Evolutionary conservation across 2,888 invertebrate species (phyloP).

Genomic region (Diarsia rubi): DNA sequence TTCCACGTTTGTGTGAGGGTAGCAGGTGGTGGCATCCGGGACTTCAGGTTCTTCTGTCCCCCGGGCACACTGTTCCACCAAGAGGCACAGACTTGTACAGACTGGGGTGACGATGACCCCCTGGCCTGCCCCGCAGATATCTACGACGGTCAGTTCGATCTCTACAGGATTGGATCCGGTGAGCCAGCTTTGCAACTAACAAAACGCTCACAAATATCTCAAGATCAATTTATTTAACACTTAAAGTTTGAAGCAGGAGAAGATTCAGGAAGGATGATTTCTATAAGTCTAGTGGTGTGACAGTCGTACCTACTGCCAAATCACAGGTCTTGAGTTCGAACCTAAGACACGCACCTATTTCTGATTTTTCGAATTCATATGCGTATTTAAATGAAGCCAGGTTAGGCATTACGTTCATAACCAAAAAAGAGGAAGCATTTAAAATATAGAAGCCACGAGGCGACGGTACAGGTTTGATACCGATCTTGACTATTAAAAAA

Average conservation of each 20-base stretch:
- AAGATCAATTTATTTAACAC: neutral
- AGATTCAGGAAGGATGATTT: neutral
- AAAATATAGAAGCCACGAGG: neutral
- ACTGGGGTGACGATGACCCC: constrained; percentile 94
- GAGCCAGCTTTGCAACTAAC: constrained; percentile 89
- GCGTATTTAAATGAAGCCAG: too few relatives aligned
- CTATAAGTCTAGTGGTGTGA: neutral
- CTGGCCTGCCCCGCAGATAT: constrained; percentile 96
- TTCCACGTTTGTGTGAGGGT: constrained; percentile 97
- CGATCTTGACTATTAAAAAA: neutral
- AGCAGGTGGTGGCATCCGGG: constrained; percentile 94
- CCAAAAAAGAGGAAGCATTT: too few relatives aligned
- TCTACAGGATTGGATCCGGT: constrained; percentile 95
- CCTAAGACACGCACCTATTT: too few relatives aligned
- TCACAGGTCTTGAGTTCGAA: too few relatives aligned
- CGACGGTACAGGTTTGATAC: too few relatives aligned
- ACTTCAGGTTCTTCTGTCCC: constrained; percentile 97
- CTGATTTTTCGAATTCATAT: too few relatives aligned
- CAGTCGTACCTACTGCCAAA: too few relatives aligned
- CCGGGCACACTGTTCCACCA: constrained; percentile 98
- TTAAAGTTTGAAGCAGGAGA: neutral
- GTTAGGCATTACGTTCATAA: too few relatives aligned
- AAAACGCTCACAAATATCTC: constrained; percentile 69
- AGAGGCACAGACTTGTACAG: constrained; percentile 97
- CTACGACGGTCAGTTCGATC: constrained; percentile 96